A percentile compares a stretch with the other conserved stretches of the same genome.
These are phyloP conservation scores for Lanistes nyassanus DNA, from an alignment of 1,140 invertebrate species.

Conservation along the genomic window DNA sequence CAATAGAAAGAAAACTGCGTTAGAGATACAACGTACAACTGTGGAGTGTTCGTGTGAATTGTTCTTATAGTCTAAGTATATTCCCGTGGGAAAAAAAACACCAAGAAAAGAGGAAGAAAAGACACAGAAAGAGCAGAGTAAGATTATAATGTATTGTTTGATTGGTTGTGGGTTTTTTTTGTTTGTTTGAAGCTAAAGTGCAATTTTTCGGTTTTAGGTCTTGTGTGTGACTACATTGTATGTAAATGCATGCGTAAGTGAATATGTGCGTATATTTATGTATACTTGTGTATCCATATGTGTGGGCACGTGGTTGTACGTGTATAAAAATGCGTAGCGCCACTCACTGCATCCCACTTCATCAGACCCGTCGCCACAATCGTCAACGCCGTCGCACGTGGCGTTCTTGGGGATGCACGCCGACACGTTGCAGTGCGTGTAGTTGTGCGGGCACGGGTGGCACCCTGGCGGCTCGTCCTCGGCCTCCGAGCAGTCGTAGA, in stretches of 20 bases:
- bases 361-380: slow-evolving; percentile 51
- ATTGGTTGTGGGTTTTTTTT: background rate
- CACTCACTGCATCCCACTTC: slow-evolving; percentile 49
- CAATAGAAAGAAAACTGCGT: too few species aligned
- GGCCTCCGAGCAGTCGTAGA: slow-evolving; percentile 42
- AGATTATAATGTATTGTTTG: background rate
- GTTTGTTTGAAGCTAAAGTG: background rate
- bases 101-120: background rate
- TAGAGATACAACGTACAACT: background rate
- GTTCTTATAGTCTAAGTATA: background rate
- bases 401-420: slow-evolving; percentile 41
- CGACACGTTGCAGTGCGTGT: slow-evolving; percentile 42
- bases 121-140: background rate
- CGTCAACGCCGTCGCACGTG: slow-evolving; percentile 47
- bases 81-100: background rate
- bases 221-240: background rate
- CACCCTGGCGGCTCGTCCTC: slow-evolving; percentile 45
- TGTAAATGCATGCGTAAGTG: background rate
- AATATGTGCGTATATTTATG: slow-evolving; percentile 3
- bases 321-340: background rate
- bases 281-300: slow-evolving; percentile 1
- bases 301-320: slow-evolving; percentile 5
- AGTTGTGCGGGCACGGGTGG: slow-evolving; percentile 26
- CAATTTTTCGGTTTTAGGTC: background rate
- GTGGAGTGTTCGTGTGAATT: background rate